Percentiles rank a stretch among this genome's conserved stretches.
Evolutionary conservation across 2,797 vertebrate species (phyloP).

Genomic region (Toxotes lorentzi): DNA sequence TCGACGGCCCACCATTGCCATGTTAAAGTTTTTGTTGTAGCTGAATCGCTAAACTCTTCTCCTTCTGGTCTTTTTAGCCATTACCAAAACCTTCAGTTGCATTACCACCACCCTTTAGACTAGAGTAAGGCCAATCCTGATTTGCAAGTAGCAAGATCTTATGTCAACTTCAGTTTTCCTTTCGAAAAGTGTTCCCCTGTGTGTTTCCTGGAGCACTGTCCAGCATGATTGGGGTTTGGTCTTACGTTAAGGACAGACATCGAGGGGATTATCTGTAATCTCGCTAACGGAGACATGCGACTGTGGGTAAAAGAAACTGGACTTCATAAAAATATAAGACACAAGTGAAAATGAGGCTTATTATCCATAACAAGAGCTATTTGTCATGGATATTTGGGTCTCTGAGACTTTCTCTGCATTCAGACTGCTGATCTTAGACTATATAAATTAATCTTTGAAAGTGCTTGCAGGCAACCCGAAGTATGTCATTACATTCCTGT

Average conservation of each 20-base stretch:
- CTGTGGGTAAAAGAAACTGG: background rate
- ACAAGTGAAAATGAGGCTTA: background rate
- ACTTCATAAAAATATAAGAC: background rate
- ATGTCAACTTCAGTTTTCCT: background rate
- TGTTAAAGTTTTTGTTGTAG: background rate
- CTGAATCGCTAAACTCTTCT: background rate
- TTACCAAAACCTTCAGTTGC: background rate
- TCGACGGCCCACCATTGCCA: background rate
- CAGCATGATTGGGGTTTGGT: background rate
- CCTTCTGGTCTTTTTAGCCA: background rate
- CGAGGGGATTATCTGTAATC: background rate
- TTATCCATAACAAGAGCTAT: background rate
- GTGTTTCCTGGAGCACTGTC: background rate
- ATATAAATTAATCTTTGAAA: constrained; percentile 1
- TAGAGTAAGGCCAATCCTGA: background rate
- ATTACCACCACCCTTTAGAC: background rate
- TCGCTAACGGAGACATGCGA: background rate
- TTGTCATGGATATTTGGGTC: constrained; percentile 1
- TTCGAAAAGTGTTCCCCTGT: background rate
- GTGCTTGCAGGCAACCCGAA: background rate
- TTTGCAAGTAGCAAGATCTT: background rate
- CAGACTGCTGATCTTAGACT: background rate
- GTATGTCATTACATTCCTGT: constrained; percentile 9
- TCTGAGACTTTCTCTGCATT: constrained; percentile 4
- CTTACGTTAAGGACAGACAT: background rate